Evolutionary conservation across 2,888 invertebrate species (phyloP), one percentile per base, ranked within the genome.

Genomic region (Drosophila gaucha): DNA sequence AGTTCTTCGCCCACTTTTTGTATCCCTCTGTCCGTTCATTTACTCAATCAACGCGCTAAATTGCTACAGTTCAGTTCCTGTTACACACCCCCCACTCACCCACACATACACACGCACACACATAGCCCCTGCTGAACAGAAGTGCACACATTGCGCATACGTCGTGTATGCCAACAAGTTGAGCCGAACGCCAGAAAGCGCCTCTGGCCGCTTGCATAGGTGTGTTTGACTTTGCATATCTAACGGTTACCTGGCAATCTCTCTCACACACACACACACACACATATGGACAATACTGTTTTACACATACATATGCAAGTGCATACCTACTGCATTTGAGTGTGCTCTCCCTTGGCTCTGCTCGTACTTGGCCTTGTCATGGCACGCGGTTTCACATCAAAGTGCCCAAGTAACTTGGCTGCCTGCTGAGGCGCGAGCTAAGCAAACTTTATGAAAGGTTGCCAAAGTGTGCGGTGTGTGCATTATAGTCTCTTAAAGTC

Each of bases 181-280:
- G 50, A 54, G 69, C 39, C 49, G 49, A 50, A 28, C 44, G 44
- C 44, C 26, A 26, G 39, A 36, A 60, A 43, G 38, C 28, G 57
- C 72, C 67, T 10, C 36, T 58, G 67, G 74, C 50, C 43, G 30
- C 28, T 72, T 51, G 31, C 67, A 62, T 35, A 65, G 72, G 62
- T 72, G 62, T 72, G 72, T 76, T 85, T 80, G 80, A 73, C 77
- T 80, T 86, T 80, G 78, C 78, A 80, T 83, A 79, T 64, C 72
- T 66, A 78, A 66, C 67, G 65, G 65, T 59, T 84, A 41, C 67
- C 54, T 74, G 44, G 3, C 54, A 62, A 39, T 63, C 47, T 33
- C 20, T 22, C 20, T 35, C 38, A 46, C 65, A 22, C 43, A 35
- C 44, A 28, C 28, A 71, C 46, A 54, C 22, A 35, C 26, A n/a